Conservation (phyloP, 2,797 vertebrate genomes). For the Poecilia wingei region DNA sequence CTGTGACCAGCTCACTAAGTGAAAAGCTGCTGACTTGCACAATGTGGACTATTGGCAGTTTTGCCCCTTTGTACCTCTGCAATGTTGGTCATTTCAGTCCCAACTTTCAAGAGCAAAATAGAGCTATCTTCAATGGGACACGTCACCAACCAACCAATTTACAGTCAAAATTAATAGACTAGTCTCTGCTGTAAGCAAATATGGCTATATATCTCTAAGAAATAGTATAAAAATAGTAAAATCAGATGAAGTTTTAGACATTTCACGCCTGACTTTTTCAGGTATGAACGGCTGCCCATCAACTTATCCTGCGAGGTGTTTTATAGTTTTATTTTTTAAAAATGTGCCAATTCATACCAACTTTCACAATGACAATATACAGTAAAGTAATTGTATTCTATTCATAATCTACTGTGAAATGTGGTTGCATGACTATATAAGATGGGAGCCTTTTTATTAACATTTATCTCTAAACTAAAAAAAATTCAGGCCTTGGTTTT, state of each 20-base stretch:
- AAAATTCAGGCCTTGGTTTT: background rate
- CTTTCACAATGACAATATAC: background rate
- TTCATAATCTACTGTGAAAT: background rate
- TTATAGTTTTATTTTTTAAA: background rate
- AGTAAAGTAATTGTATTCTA: background rate
- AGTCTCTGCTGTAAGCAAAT: background rate
- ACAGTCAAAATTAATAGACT: background rate
- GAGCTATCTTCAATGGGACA: background rate
- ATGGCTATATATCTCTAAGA: background rate
- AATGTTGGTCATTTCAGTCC: background rate
- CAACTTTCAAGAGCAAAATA: background rate
- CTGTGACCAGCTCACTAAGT: constrained; percentile 38
- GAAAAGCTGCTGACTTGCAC: constrained; percentile 47
- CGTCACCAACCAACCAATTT: background rate
- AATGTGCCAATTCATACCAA: background rate
- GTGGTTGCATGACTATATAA: background rate
- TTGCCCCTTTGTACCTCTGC: background rate
- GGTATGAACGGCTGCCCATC: background rate
- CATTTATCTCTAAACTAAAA: background rate
- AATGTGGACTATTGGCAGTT: constrained; percentile 12
- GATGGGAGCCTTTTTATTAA: background rate
- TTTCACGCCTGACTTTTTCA: background rate
- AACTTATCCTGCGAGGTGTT: background rate
- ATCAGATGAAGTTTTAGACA: background rate
- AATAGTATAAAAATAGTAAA: background rate